These are phyloP conservation scores for Drosophila pegasa DNA, from an alignment of 2,888 invertebrate species.

Conservation along the genomic window DNA sequence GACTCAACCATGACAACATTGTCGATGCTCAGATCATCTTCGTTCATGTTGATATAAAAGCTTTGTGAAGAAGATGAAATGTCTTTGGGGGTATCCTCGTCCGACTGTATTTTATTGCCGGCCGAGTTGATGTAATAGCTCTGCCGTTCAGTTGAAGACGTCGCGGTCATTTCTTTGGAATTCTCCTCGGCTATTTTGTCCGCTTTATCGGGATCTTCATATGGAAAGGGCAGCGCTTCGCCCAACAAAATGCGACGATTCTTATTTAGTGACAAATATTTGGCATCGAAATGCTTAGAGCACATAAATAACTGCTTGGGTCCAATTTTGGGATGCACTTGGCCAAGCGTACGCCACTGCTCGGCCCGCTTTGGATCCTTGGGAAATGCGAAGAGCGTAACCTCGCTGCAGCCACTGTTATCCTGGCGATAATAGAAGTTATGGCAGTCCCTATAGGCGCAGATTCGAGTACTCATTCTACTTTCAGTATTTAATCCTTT, in stretches of 20 bases:
- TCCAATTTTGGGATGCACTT: slow-evolving; percentile 54
- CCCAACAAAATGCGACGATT: slow-evolving; percentile 75
- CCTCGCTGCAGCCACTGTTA: slow-evolving; percentile 20
- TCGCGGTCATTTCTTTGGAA: slow-evolving; percentile 11
- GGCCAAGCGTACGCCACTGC: slow-evolving; percentile 73
- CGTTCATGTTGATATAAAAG: slow-evolving; percentile 48
- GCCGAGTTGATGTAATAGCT: slow-evolving; percentile 30
- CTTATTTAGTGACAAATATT: slow-evolving; percentile 64
- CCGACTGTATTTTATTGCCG: background rate
- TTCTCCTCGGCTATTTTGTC: background rate
- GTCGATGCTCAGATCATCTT: slow-evolving; percentile 40
- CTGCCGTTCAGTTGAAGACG: slow-evolving; percentile 21
- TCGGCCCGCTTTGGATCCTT: slow-evolving; percentile 70
- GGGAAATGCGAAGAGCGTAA: slow-evolving; percentile 79
- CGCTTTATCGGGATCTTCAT: slow-evolving; percentile 4
- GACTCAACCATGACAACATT: slow-evolving; percentile 61
- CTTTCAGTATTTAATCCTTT: background rate
- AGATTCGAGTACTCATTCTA: slow-evolving; percentile 56
- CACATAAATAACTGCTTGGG: slow-evolving; percentile 67
- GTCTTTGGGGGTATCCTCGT: background rate
- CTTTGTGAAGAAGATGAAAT: slow-evolving; percentile 25
- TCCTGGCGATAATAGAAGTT: slow-evolving; percentile 45
- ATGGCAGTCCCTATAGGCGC: slow-evolving; percentile 73
- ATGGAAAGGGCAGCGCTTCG: slow-evolving; percentile 74
- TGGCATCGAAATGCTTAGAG: slow-evolving; percentile 80